Conservation (phyloP, 1,140 invertebrate species). For the Drosophila grimshawi region DNA sequence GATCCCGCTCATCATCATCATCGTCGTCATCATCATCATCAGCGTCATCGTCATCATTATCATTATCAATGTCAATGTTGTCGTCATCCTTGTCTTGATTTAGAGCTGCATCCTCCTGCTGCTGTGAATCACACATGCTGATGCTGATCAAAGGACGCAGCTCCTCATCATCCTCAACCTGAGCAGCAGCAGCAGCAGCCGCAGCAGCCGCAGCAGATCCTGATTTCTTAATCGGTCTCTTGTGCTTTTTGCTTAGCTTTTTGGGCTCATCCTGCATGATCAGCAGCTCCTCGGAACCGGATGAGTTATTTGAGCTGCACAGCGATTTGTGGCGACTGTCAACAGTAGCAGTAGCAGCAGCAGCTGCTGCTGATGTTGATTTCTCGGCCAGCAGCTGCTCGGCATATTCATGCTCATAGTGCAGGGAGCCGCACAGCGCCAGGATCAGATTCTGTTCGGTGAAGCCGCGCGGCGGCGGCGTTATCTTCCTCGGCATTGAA, state of each 20-base stretch:
- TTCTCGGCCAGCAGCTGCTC: constrained; percentile 1
- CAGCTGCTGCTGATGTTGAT: constrained; percentile 9
- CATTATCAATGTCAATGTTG: background rate
- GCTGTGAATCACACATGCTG: constrained; percentile 72
- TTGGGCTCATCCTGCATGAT: constrained; percentile 70
- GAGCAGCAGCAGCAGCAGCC: constrained; percentile 1
- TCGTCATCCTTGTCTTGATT: constrained; percentile 1
- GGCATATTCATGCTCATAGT: constrained; percentile 71
- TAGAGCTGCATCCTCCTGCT: constrained; percentile 29
- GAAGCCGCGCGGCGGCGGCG: constrained; percentile 65
- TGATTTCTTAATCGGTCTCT: constrained; percentile 46
- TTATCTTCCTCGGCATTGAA: constrained; percentile 51
- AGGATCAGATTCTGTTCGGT: constrained; percentile 76
- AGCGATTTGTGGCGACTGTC: constrained; percentile 34
- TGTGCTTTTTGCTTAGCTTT: constrained; percentile 78
- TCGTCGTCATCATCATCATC: background rate
- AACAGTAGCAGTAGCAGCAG: constrained; percentile 15
- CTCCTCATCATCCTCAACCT: constrained; percentile 55
- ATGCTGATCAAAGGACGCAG: constrained; percentile 69
- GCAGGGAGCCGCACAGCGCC: constrained; percentile 78
- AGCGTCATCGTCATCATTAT: background rate
- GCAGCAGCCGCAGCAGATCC: constrained; percentile 47
- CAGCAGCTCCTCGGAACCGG: constrained; percentile 75
- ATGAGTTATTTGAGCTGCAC: constrained; percentile 68
- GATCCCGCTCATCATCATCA: background rate